Evolutionary conservation across 2,888 invertebrate species (phyloP), one percentile per base, ranked within the genome.

Genomic region (Oscheius sp.): DNA sequence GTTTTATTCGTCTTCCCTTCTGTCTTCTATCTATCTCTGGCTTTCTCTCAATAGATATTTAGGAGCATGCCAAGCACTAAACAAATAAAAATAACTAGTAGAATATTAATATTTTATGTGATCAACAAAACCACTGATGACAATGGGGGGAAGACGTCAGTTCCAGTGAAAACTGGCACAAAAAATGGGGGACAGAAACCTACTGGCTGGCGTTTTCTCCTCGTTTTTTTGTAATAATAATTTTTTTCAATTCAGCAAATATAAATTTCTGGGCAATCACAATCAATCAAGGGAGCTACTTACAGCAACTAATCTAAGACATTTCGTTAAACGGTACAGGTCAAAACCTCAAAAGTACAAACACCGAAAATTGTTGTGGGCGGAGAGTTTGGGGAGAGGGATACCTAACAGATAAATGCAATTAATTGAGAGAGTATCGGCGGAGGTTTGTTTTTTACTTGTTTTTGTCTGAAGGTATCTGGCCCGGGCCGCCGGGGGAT

Each of bases 41-140:
- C n/a, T n/a, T n/a, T n/a, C n/a, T n/a, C n/a, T n/a, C n/a, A n/a
- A n/a, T n/a, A n/a, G n/a, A n/a, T n/a, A n/a, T n/a, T n/a, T n/a
- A n/a, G n/a, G n/a, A n/a, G n/a, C n/a, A n/a, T n/a, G n/a, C n/a
- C n/a, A n/a, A n/a, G n/a, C n/a, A n/a, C n/a, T n/a, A n/a, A n/a
- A n/a, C n/a, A n/a, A n/a, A n/a, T n/a, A n/a, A n/a, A n/a, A n/a
- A n/a, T n/a, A n/a, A n/a, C n/a, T n/a, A n/a, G n/a, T n/a, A n/a
- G n/a, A n/a, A 34, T 55, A 55, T 34, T 55, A 55, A 55, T 55
- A 55, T 55, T 55, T 55, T 55, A 55, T 55, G 55, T 55, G 55
- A 37, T 55, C 34, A 55, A 55, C 52, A 52, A 52, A 42, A 42
- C 42, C 42, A 42, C 42, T 42, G 42, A 42, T 42, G 42, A 42